A percentile compares a stretch with the other conserved stretches of the same genome.
Conservation (phyloP, 1,140 invertebrate genomes). For the Anagrus nilaparvatae region DNA sequence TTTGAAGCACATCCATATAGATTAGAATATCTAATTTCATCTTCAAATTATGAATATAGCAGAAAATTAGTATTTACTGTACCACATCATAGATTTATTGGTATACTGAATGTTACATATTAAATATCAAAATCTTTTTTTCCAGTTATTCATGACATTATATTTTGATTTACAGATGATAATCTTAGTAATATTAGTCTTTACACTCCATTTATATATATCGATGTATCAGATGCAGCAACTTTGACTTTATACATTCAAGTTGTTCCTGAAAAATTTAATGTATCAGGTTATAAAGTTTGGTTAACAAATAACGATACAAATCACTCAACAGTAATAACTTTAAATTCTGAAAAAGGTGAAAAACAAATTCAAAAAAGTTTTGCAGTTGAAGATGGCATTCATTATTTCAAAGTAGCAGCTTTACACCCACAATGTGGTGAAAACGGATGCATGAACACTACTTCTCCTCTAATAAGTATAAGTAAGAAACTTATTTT, state of each 20-base stretch:
- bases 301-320: constrained; percentile 33
- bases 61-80: constrained; percentile 33
- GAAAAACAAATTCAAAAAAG: constrained; percentile 19
- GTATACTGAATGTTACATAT: constrained; percentile 17
- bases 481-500: constrained; percentile 24
- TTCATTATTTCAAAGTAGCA: constrained; percentile 35
- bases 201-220: constrained; percentile 32
- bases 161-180: constrained; percentile 14
- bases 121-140: not conserved
- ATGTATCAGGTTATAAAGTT: constrained; percentile 29
- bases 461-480: constrained; percentile 30
- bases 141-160: not conserved
- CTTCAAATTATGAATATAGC: constrained; percentile 26
- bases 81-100: constrained; percentile 27
- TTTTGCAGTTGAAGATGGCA: constrained; percentile 24
- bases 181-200: constrained; percentile 16
- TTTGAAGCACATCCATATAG: constrained; percentile 28
- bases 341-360: constrained; percentile 10
- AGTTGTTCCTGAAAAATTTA: constrained; percentile 27
- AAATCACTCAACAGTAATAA: constrained; percentile 15
- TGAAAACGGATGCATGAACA: constrained; percentile 30
- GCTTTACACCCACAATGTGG: constrained; percentile 28
- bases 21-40: constrained; percentile 26
- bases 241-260: constrained; percentile 28
- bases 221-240: constrained; percentile 28